A percentile compares a stretch with the other conserved stretches of the same genome.
Conservation (phyloP, 1,140 invertebrate species). For the Megalopta genalis region DNA sequence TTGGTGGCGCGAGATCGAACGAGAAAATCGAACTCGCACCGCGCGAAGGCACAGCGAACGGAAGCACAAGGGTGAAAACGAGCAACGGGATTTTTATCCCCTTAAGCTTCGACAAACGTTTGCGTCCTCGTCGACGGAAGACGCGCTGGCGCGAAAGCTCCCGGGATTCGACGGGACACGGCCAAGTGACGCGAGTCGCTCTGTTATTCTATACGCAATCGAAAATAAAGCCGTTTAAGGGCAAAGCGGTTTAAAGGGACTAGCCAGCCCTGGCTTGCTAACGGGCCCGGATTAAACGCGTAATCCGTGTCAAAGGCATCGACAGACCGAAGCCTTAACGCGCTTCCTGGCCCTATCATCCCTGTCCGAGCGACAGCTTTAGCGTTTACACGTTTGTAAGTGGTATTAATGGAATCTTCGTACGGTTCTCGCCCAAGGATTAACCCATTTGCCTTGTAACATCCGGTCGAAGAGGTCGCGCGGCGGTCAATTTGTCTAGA, state of each 20-base stretch:
- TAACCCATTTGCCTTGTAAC: neutral
- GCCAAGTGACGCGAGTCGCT: neutral
- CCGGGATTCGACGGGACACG: conserved; percentile 2
- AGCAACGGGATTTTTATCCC: conserved; percentile 21
- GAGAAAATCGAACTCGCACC: neutral
- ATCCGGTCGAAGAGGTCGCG: no score
- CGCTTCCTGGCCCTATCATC: neutral
- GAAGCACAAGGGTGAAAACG: neutral
- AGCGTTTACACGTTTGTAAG: conserved; percentile 5
- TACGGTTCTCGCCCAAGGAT: neutral
- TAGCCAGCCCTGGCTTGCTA: conserved; percentile 2
- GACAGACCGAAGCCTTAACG: conserved; percentile 2
- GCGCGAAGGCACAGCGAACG: no score
- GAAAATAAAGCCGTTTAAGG: conserved; percentile 43
- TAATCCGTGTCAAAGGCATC: conserved; percentile 42
- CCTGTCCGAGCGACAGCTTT: neutral
- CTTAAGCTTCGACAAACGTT: conserved; percentile 21
- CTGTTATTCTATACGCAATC: conserved; percentile 12
- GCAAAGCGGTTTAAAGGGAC: conserved; percentile 25
- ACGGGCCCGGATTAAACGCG: conserved; percentile 29
- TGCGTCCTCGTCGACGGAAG: neutral
- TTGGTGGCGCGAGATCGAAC: neutral
- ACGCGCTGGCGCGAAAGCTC: neutral
- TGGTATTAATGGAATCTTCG: conserved; percentile 2
- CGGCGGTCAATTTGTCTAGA: no score